Evolutionary conservation across 2,113 vertebrate species (phyloP).

Genomic region (Lontra canadensis): DNA sequence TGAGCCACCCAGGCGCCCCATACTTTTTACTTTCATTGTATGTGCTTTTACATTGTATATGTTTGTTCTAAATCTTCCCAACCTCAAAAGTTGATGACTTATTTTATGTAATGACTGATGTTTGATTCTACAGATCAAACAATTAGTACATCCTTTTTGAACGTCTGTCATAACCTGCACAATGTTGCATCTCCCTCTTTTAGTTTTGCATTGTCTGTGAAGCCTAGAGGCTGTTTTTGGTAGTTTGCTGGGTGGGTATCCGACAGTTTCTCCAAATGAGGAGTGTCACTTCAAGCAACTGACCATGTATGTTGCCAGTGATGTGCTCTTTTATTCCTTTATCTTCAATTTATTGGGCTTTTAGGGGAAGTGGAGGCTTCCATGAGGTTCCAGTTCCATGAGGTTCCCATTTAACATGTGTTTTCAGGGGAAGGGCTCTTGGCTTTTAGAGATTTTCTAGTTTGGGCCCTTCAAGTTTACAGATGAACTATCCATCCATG

Average conservation of each 20-base stretch:
- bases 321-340: neutral
- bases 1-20: no score
- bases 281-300: neutral
- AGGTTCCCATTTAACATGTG: neutral
- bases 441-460: neutral
- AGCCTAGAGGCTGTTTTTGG: neutral
- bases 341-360: neutral
- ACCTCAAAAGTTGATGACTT: neutral
- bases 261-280: neutral
- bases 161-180: neutral
- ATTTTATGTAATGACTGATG: neutral
- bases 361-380: neutral
- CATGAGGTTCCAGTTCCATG: neutral
- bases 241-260: neutral
- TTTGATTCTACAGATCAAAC: neutral
- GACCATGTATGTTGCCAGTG: neutral
- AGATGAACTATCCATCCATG: neutral
- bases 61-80: neutral
- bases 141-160: neutral
- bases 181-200: fast-evolving
- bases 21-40: neutral
- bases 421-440: neutral
- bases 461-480: neutral
- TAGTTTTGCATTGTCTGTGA: neutral
- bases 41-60: neutral